These are phyloP conservation scores for Morinoia aosen DNA, from an alignment of 2,888 invertebrate genomes.

Conservation along the genomic window DNA sequence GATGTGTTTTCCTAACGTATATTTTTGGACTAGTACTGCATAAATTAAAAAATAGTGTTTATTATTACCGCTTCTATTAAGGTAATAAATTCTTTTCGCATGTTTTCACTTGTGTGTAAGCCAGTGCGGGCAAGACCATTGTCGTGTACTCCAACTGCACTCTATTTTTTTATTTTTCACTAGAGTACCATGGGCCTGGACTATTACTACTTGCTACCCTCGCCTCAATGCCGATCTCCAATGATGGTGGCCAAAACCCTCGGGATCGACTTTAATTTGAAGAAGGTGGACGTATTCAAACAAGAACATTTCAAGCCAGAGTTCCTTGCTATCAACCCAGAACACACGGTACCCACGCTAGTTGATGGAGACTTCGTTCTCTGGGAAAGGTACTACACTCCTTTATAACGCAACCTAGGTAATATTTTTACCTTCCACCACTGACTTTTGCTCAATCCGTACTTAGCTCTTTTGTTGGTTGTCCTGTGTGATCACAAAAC, in stretches of 20 bases:
- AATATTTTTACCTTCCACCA: neutral
- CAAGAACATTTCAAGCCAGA: constrained; percentile 80
- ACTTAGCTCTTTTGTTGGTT: no score
- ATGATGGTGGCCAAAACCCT: constrained; percentile 78
- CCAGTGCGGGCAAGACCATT: neutral
- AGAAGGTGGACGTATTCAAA: constrained; percentile 76
- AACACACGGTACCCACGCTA: constrained; percentile 55
- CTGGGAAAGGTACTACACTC: constrained; percentile 48
- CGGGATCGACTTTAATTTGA: constrained; percentile 79
- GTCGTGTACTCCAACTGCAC: neutral
- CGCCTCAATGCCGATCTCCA: constrained; percentile 79
- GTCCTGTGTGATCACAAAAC: no score
- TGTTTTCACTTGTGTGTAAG: no score
- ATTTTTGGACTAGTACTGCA: no score
- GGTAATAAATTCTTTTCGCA: no score
- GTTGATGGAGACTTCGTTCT: constrained; percentile 57
- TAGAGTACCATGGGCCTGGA: constrained; percentile 71
- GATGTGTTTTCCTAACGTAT: no score
- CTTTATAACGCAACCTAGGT: neutral
- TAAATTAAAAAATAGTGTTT: no score
- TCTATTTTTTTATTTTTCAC: neutral
- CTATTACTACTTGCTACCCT: constrained; percentile 79
- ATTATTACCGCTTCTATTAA: no score
- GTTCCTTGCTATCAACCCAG: constrained; percentile 72
- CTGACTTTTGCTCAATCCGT: no score